Evolutionary conservation across 2,888 invertebrate genomes (phyloP), one percentile per base, ranked within the genome.

Genomic region (Muschampia plurimacula): DNA sequence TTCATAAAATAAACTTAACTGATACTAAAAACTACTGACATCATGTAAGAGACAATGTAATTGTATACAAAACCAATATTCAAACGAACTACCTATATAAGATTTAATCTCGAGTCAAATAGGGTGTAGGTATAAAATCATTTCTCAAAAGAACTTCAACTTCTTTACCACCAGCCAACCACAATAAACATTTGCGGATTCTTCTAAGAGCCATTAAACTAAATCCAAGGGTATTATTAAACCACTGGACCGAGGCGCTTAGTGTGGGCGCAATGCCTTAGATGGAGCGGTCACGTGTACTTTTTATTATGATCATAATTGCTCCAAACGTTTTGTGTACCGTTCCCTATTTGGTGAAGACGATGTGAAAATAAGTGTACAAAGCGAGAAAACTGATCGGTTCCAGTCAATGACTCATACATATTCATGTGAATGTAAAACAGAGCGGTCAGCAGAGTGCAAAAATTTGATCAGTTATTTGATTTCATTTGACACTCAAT

Each of bases 261-360:
- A 69, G 75, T 74, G 77, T 78, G 77, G 81, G 76, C 76, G 76
- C 57, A 22, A 12, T 72, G 72, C 76, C 65, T 57, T 78, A 77
- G 79, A 83, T 81, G 78, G 78, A 83, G 78, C 76, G 70, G 59
- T 71, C 70, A 71, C 70, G 70, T 65, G 59, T 49, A 59, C 36
- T 65, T 70, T 69, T 70, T 64, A 65, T 64, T 69, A 64, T 36
- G 46, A 46, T 59, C 44, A 65, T 70, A 65, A 57, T 65, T 70
- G 64, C 55, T 63, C 32, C 64, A 55, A 69, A 57, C 63, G 55
- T 46, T 70, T 52, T 67, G 55, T 70, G 65, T 36, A 44, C 52
- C 2, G 49, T 15, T 22, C 70, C 70, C 57, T 32, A 70, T 70
- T 70, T 59, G 70, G 70, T 10, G 59, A 32, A 32, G 15, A 28